A percentile compares a stretch with the other conserved stretches of the same genome.
Evolutionary conservation across 2,797 vertebrate genomes (phyloP).

Genomic region (Otus scops): DNA sequence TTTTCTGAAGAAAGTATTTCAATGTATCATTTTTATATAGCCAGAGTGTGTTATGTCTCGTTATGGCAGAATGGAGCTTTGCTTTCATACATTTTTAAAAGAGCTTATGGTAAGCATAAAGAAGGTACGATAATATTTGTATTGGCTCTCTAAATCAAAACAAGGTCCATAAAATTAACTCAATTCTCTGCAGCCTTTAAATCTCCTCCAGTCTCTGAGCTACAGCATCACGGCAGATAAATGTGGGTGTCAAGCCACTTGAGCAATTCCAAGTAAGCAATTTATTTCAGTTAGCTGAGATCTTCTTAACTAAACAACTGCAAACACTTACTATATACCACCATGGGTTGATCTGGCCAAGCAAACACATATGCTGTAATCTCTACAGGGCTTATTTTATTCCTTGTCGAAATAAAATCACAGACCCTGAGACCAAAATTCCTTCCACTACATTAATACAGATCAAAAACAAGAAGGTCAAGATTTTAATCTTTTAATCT

Average conservation of each 20-base stretch:
- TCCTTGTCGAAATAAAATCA: background rate
- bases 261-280: background rate
- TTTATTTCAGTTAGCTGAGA: conserved; percentile 11
- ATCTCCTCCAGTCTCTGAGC: conserved; percentile 16
- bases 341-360: background rate
- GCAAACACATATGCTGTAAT: background rate
- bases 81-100: conserved; percentile 68
- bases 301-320: background rate
- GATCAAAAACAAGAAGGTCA: background rate
- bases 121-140: conserved; percentile 47
- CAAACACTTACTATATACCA: background rate
- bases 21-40: conserved; percentile 55
- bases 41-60: background rate
- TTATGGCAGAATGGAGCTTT: conserved; percentile 23
- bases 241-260: conserved; percentile 3
- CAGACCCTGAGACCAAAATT: background rate
- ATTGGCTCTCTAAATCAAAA: conserved; percentile 73
- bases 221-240: conserved; percentile 37
- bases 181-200: conserved; percentile 49
- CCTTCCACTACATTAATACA: fast-evolving
- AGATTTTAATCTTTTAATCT: background rate
- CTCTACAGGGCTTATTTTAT: background rate
- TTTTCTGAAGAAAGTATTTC: conserved; percentile 48
- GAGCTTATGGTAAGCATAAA: conserved; percentile 37
- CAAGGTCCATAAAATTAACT: conserved; percentile 68